Evolutionary conservation across 2,797 vertebrate species (phyloP), one percentile per base, ranked within the genome.

Genomic region (Ispidina picta): DNA sequence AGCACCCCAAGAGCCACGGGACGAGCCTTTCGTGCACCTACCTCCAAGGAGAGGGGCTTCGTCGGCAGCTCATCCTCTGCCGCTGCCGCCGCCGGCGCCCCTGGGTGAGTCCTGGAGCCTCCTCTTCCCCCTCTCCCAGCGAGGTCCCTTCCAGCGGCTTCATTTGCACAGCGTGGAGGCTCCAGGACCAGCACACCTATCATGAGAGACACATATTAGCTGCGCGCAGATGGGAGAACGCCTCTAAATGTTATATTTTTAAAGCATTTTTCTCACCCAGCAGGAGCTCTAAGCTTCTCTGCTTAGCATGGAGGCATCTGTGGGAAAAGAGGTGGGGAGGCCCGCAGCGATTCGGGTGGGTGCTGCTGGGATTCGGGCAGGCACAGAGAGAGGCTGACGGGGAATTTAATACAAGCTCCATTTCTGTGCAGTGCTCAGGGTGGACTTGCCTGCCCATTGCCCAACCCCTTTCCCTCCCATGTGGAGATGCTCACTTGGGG

Each of bases 251-350:
- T 73, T 86, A 9, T 89, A 88, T 94, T 96, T 96, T 94, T 95
- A 86, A 95, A 95, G 93, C 31, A 3, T 91, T 95, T 41, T 92
- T 92, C 92, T 93, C 94, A 95, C 85, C 83, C 94, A 91, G 94
- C 87, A 64, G 83, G 52, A 94, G 90, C 86, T 90, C 68, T 31
- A 12, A 62, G 84, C 83, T 90, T 75, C 92, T 94, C 83, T 91
- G 83, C 93, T 89, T 2, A 68, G 87, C 8, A 31, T 33, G 85
- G 87, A 92, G 70, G 87, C 76, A 89, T 74, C 90, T 12, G 79
- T 33, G 78, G 94, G 88, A 77, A 88, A 86, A 86, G 82, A 85
- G 86, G 72, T 80, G 68, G 90, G 84, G 88, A 88, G 90, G 49
- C 64, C 75, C 12, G 7, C 59, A 33, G 55, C 8, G 10, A 68